Base-by-base conservation (phyloP, 2,888 invertebrate genomes). In the Panzeria rudis region DNA sequence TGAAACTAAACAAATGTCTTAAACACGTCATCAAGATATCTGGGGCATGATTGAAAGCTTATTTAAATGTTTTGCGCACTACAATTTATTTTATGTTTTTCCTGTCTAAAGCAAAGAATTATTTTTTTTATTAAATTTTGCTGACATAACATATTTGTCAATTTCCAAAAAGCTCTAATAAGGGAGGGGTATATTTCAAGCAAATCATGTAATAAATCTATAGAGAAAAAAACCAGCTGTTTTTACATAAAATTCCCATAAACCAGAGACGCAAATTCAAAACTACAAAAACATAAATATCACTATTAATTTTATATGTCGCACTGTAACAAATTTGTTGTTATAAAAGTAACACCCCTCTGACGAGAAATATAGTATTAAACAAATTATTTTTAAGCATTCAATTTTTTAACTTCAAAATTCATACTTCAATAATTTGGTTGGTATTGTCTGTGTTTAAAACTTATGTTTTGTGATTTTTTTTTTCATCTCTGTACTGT, bases 201-300 rank as follows among this genome's bases (percentile, higher is more conserved):
- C 20, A 50, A 73, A 61, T 78, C 17, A 47, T 77, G 20, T 47
- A 35, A 62, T 15, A 62, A 66, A 72, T 73, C 1, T 5, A 59
- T 17, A 25, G 8, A 56, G 0, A 50, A 52, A 59, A 23, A 68
- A 56, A 69, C 50, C 78, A 78, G 78, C 69, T 85, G 84, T 44
- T 85, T 62, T 38, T 29, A 47, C 17, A 50, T 59, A 35, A 78
- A 82, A 69, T 82, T 85, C 82, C 69, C 75, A 85, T 54, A 54
- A 62, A 20, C n/a, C 38, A 44, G 9, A 29, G 32, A 73, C 9
- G 15, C 3, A 11, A 59, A 20, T 32, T 1, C 17, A 64, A 71
- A 47, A 41, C 69, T 29, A 69, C 29, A 73, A 54, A n/a, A 44
- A 25, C 29, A 41, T 41, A 73, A 76, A 61, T 72, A 56, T 54